Base-by-base conservation (phyloP, 2,797 vertebrate genomes). In the Erethizon dorsatum region DNA sequence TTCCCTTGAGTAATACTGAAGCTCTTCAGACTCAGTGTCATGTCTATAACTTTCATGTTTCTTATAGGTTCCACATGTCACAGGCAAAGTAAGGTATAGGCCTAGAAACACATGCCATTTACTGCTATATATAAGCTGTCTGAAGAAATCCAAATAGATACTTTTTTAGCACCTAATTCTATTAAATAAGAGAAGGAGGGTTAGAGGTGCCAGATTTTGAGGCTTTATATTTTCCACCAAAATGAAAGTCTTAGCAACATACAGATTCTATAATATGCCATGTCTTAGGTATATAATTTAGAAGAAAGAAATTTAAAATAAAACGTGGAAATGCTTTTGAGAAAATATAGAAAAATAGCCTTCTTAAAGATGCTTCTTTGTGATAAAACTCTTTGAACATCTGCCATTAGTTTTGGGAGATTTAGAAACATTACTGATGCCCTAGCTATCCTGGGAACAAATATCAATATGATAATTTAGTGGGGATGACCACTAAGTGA, bases 271-370 rank as follows among this genome's bases (percentile, higher is more conserved):
- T 83, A 71, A 85, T 37, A 86, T 94, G 52, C 15, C 80, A 90
- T 33, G 52, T 94, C 56, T 95, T 91, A 73, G 59, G n/a, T 65
- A 9, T 92, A 41, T 84, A 73, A 33, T 93, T 90, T 85, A 90
- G 61, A 79, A 20, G 37, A 91, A 96, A 82, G 37, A 8, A 90
- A 89, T 83, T 96, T 91, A 78, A 89, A 91, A 92, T 96, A 95
- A 94, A 91, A 88, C 11, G n/a, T 79, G 31, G 47, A 75, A 95
- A 61, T 71, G 78, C n/a, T 95, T 96, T 92, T 67, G 18, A 69
- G 37, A 97, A 92, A 97, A 96, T 91, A 84, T 45, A 95, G 94
- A 94, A 92, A 94, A 95, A 87, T 67, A 11, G 4, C 45, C 41
- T 86, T 84, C 78, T 61, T 91, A 94, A 88, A 56, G n/a, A 52